Percentiles rank a stretch among this genome's conserved stretches.
phyloP scores from a whole-genome alignment of 2,888 invertebrate genomes.

The Halictus ligatus region DNA sequence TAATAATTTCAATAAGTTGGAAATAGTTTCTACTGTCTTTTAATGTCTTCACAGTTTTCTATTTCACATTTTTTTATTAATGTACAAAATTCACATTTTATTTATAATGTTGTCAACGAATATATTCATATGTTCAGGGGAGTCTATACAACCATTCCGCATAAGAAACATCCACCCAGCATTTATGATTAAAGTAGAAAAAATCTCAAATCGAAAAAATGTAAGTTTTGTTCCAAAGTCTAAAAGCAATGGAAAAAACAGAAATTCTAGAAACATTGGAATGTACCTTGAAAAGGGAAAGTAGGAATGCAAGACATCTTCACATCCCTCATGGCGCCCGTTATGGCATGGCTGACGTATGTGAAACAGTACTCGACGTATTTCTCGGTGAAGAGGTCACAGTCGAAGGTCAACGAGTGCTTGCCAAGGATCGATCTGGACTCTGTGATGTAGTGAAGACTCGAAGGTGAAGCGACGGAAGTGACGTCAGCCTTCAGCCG shows the following conservation, averaged over 20 bases:
- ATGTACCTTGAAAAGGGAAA: slow-evolving; percentile 90
- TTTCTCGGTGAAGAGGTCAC: slow-evolving; percentile 92
- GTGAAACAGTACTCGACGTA: slow-evolving; percentile 95
- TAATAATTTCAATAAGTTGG: too few relatives aligned
- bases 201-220: too few relatives aligned
- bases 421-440: slow-evolving; percentile 89
- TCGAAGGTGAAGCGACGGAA: slow-evolving; percentile 88
- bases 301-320: slow-evolving; percentile 94
- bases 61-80: too few relatives aligned
- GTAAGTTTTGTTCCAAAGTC: too few relatives aligned
- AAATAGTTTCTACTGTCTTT: not conserved
- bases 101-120: too few relatives aligned
- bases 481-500: slow-evolving; percentile 89
- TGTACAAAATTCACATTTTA: too few relatives aligned
- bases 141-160: not conserved
- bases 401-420: slow-evolving; percentile 91
- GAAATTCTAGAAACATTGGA: not conserved
- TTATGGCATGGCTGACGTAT: slow-evolving; percentile 94
- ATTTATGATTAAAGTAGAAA: too few relatives aligned
- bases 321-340: slow-evolving; percentile 93
- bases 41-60: not conserved
- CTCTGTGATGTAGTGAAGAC: slow-evolving; percentile 88
- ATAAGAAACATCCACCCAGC: not conserved
- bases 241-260: too few relatives aligned
- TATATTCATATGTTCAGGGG: not conserved